Conservation (phyloP, 2,888 invertebrate species). For the Tribolium freemani region DNA sequence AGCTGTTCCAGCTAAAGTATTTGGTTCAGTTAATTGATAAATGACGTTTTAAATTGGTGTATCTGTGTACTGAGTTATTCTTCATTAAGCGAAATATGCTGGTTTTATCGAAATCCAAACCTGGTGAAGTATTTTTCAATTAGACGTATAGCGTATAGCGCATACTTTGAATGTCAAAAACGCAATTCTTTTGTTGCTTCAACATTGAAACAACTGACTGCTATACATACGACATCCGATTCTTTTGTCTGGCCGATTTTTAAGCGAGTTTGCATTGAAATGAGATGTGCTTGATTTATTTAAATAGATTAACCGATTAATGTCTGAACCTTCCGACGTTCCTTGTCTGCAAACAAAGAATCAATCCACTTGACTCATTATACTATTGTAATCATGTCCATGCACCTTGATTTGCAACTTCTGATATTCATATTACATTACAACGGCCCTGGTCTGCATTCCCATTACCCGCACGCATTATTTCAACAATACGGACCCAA, state of each 20-base stretch:
- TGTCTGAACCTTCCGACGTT: conserved; percentile 62
- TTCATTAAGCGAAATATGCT: conserved; percentile 21
- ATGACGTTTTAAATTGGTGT: neutral
- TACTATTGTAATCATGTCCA: conserved; percentile 64
- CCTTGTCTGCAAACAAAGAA: conserved; percentile 64
- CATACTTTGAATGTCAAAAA: conserved; percentile 45
- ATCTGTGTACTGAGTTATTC: neutral
- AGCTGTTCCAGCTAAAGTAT: neutral
- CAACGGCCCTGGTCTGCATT: conserved; percentile 32
- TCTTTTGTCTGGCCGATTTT: conserved; percentile 48
- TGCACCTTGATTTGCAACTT: conserved; percentile 63
- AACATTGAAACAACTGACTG: conserved; percentile 54
- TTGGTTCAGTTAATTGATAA: neutral
- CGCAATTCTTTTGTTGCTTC: conserved; percentile 51
- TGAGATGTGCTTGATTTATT: conserved; percentile 64
- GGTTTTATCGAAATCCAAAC: conserved; percentile 32
- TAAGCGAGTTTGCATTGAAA: conserved; percentile 63
- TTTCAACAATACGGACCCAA: conserved; percentile 35
- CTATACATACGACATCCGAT: conserved; percentile 55
- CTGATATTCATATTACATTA: conserved; percentile 60
- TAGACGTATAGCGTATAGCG: conserved; percentile 38
- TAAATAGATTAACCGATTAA: conserved; percentile 65
- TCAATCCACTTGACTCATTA: conserved; percentile 65
- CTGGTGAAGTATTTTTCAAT: conserved; percentile 40
- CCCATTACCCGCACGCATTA: conserved; percentile 35